These are phyloP conservation scores for Oscheius sp. DNA, from an alignment of 1,140 invertebrate species.

Conservation along the genomic window DNA sequence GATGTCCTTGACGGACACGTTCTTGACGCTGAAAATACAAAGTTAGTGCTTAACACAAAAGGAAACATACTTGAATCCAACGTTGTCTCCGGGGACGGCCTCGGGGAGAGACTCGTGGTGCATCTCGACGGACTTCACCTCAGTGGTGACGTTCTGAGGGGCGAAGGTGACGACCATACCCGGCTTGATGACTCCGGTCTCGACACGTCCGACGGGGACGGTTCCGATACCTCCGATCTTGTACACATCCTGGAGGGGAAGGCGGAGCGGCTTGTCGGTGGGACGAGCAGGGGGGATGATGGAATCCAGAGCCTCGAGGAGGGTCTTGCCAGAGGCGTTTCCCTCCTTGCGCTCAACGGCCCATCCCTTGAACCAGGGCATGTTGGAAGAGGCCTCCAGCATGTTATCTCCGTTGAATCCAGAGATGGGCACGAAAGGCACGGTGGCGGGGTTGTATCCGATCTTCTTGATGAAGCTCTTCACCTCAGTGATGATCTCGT, in stretches of 20 bases:
- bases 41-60: too few relatives aligned
- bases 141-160: constrained; percentile 86
- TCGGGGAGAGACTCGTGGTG: constrained; percentile 91
- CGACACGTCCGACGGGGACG: constrained; percentile 95
- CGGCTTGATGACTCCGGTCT: constrained; percentile 94
- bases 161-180: constrained; percentile 98
- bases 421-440: constrained; percentile 96
- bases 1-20: constrained; percentile 65
- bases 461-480: constrained; percentile 85
- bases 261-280: constrained; percentile 89
- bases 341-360: constrained; percentile 83
- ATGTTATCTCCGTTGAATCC: constrained; percentile 80
- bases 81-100: constrained; percentile 87
- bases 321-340: constrained; percentile 79
- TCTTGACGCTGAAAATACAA: too few relatives aligned
- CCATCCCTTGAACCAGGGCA: constrained; percentile 93
- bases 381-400: constrained; percentile 44
- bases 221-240: constrained; percentile 99
- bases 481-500: constrained; percentile 91
- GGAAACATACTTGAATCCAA: constrained; percentile 96
- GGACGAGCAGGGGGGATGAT: constrained; percentile 87
- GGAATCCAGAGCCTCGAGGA: constrained; percentile 88
- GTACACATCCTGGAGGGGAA: constrained; percentile 98
- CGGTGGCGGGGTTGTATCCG: constrained; percentile 89
- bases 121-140: constrained; percentile 99